phyloP scores from a whole-genome alignment of 64 coral and sea anemone species.

The Pocillopora verrucosa region DNA sequence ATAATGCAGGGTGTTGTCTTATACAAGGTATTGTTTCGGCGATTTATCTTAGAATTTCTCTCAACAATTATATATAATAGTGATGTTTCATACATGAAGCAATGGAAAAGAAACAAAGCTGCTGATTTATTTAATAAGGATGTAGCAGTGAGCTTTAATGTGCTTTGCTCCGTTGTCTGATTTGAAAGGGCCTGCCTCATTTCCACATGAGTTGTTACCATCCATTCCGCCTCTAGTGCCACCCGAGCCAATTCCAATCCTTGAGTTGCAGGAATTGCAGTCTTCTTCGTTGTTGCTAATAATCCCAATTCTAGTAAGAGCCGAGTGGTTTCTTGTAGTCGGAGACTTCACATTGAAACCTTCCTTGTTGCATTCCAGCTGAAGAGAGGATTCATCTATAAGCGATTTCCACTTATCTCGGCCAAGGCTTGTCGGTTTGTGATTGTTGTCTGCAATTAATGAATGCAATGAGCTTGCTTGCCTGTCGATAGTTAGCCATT shows the following conservation, averaged over 20 bases:
- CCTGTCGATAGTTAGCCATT: constrained; percentile 11
- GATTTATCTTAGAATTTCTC: too few species aligned
- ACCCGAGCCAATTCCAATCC: constrained; percentile 29
- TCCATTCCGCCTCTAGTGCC: background rate
- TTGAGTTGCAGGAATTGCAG: constrained; percentile 29
- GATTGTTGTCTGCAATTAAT: constrained; percentile 3
- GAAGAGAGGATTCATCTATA: background rate
- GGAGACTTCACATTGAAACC: background rate
- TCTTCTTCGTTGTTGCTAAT: constrained; percentile 4
- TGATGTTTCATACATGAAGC: too few species aligned
- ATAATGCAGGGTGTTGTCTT: too few species aligned
- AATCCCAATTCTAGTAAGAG: constrained; percentile 41
- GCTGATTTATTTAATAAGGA: constrained; percentile 2
- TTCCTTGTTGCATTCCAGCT: background rate
- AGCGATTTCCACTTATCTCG: constrained; percentile 33
- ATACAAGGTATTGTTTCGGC: too few species aligned
- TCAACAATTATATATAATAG: too few species aligned
- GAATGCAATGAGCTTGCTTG: background rate
- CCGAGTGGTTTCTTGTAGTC: background rate
- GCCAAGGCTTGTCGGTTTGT: background rate
- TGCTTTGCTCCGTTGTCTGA: background rate
- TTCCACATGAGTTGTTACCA: constrained; percentile 16
- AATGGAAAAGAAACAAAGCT: too few species aligned
- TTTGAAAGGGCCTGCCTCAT: background rate
- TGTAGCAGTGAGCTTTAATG: constrained; percentile 20